phyloP scores from a whole-genome alignment of 2,113 vertebrate genomes.

The Mustela nigripes region DNA sequence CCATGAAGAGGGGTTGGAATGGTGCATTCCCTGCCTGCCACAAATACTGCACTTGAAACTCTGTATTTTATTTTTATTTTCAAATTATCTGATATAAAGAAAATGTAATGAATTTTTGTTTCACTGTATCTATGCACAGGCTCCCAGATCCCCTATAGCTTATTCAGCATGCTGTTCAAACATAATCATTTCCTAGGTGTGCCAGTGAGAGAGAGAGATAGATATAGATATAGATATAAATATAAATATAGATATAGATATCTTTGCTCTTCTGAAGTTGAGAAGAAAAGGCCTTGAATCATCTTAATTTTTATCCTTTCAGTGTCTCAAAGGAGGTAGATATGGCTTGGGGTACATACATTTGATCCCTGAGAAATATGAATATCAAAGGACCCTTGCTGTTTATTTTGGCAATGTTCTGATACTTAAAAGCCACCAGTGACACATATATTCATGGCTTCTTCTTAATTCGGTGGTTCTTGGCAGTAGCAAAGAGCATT shows the following conservation, averaged over 20 bases:
- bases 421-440: slow-evolving; percentile 9
- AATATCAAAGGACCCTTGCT: neutral
- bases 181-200: neutral
- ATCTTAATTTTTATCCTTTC: slow-evolving; percentile 23
- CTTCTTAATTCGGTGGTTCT: slow-evolving; percentile 1
- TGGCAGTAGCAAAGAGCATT: neutral
- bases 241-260: too few species aligned
- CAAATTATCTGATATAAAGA: slow-evolving; percentile 4
- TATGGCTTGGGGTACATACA: neutral
- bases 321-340: neutral
- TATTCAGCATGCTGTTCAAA: neutral
- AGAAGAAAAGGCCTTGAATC: neutral
- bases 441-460: neutral
- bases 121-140: neutral
- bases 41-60: neutral
- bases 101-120: neutral
- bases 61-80: neutral
- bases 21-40: neutral
- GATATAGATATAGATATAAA: too few species aligned
- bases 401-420: slow-evolving; percentile 29
- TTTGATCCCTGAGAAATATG: neutral
- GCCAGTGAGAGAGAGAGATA: neutral
- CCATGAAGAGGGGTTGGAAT: neutral
- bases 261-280: neutral
- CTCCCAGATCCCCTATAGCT: neutral